These are phyloP conservation scores for Frieseomelitta varia DNA, from an alignment of 1,140 invertebrate genomes.

Conservation along the genomic window DNA sequence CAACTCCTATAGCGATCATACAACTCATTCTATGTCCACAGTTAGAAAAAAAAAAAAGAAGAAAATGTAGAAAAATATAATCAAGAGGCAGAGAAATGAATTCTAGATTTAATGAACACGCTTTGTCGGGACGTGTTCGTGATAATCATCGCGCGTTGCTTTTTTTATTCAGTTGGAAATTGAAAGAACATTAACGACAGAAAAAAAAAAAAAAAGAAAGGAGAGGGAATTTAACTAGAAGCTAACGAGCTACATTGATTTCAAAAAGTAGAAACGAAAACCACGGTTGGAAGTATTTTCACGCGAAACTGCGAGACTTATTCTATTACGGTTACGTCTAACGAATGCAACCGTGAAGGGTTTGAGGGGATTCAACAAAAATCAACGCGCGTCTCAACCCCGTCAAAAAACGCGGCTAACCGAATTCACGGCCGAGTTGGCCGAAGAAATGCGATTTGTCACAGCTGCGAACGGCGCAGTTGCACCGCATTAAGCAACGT, in stretches of 20 bases:
- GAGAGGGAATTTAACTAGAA: not conserved
- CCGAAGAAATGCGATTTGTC: slow-evolving; percentile 13
- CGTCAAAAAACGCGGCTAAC: slow-evolving; percentile 14
- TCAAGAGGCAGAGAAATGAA: not conserved
- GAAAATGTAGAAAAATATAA: not conserved
- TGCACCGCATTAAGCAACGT: slow-evolving; percentile 15
- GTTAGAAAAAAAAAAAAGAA: not conserved
- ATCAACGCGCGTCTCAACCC: not conserved
- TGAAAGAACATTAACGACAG: not conserved
- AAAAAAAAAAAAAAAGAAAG: not conserved
- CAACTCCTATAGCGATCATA: too few relatives aligned
- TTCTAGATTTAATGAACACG: not conserved
- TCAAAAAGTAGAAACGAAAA: too few relatives aligned
- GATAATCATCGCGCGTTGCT: slow-evolving; percentile 17
- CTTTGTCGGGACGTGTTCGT: not conserved
- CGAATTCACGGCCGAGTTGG: slow-evolving; percentile 8
- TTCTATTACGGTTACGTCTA: slow-evolving; percentile 56
- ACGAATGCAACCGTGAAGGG: slow-evolving; percentile 69
- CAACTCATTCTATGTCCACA: not conserved
- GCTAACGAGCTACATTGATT: slow-evolving; percentile 36
- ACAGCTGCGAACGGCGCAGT: not conserved
- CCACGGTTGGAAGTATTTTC: not conserved
- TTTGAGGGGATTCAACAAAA: slow-evolving; percentile 46
- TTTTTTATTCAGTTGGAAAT: not conserved
- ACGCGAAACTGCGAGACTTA: slow-evolving; percentile 28